These are phyloP conservation scores for Chamaea fasciata DNA, from an alignment of 2,113 vertebrate genomes.

Conservation along the genomic window DNA sequence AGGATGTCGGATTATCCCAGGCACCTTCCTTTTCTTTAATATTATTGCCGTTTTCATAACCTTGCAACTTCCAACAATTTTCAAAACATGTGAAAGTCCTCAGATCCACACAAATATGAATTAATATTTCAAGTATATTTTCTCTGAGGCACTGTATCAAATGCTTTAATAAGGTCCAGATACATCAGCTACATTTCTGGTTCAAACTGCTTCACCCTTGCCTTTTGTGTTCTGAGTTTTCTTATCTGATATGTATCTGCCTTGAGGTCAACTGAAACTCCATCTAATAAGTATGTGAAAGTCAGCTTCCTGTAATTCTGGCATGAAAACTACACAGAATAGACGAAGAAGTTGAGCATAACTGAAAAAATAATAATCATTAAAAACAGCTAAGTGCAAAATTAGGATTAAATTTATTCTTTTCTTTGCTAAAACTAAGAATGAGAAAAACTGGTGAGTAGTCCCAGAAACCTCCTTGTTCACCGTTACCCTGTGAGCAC, in stretches of 20 bases:
- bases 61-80: neutral
- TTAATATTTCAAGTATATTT: neutral
- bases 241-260: constrained; percentile 34
- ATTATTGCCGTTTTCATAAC: neutral
- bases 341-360: neutral
- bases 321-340: neutral
- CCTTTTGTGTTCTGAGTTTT: neutral
- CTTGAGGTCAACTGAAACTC: constrained; percentile 35
- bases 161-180: constrained; percentile 36
- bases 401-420: neutral
- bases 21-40: neutral
- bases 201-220: neutral
- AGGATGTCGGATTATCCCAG: neutral
- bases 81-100: neutral
- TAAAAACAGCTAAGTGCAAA: neutral
- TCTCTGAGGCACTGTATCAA: neutral
- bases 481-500: neutral
- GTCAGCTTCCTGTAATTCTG: neutral
- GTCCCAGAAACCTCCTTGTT: neutral
- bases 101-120: neutral
- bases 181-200: neutral
- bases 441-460: neutral
- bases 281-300: neutral
- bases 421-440: neutral
- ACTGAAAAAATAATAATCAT: neutral